Base-by-base conservation (phyloP, 2,888 invertebrate species). In the Dasypogon diadema region DNA sequence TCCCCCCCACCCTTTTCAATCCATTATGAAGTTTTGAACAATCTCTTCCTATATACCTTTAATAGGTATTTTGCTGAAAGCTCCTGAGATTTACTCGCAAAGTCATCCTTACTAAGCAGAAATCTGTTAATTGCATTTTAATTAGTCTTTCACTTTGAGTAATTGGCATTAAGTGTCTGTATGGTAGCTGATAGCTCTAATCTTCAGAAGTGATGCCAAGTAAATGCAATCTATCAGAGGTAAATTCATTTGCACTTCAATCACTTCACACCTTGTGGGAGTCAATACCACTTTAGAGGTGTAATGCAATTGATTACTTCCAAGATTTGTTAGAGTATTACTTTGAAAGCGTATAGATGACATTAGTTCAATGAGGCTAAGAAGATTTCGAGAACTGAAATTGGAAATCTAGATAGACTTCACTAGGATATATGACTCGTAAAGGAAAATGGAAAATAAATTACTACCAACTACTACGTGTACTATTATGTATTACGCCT, bases 71-170 rank as follows among this genome's bases (percentile, higher is more conserved):
- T 6, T 42, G 37, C 51, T 21, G 6, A 16, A 51, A 21, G 5
- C 51, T 51, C 2, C 18, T 51, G 22, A 22, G 54, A 54, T 54
- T 54, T 54, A 2, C 56, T 24, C 18, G 8, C 24, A 26, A 21
- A 26, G 56, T 56, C 26, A 24, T 14, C 24, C 5, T 56, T 56
- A 26, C 51, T 6, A 16, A 51, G 21, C 34, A 54, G 54, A 21
- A 30, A n/a, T n/a, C 54, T 54, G 34, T 34, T 51, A 68, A 68
- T 68, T 68, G 37, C 54, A 54, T 70, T 70, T 70, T 54, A 70
- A 70, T 70, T 51, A 51, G 16, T 54, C 16, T 54, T 54, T 54
- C 10, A 54, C 34, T 22, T 26, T 54, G n/a, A n/a, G 18, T 34
- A 51, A 70, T 18, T 65, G 63, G 22, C 24, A 46, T 2, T 10